A percentile compares a stretch with the other conserved stretches of the same genome.
Conservation (phyloP, 2,113 vertebrate genomes). For the Ophthalmolycus amberensis region DNA sequence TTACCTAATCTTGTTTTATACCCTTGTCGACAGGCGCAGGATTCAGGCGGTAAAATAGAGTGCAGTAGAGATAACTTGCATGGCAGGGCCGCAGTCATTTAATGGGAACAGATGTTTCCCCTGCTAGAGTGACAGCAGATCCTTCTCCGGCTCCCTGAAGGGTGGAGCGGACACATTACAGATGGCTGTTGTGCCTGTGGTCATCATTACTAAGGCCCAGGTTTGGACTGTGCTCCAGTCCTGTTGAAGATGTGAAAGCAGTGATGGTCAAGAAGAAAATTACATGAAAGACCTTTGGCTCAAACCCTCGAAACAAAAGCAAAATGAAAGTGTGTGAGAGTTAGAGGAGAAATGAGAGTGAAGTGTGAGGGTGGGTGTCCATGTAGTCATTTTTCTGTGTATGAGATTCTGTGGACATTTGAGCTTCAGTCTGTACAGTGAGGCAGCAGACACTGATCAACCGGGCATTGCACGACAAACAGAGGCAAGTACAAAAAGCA, state of each 20-base stretch:
- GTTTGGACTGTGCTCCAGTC: slow-evolving; percentile 51
- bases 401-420: slow-evolving; percentile 34
- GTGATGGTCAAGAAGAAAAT: slow-evolving; percentile 48
- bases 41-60: slow-evolving; percentile 68
- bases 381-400: slow-evolving; percentile 20
- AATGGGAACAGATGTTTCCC: slow-evolving; percentile 81
- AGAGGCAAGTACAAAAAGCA: slow-evolving; percentile 43
- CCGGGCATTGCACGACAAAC: slow-evolving; percentile 51
- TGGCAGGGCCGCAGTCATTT: slow-evolving; percentile 74
- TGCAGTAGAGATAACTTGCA: slow-evolving; percentile 73
- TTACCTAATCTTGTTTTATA: slow-evolving; percentile 81
- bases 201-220: slow-evolving; percentile 68
- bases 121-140: slow-evolving; percentile 78
- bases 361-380: neutral
- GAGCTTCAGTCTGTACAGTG: slow-evolving; percentile 30
- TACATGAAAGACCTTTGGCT: slow-evolving; percentile 40
- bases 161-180: slow-evolving; percentile 68
- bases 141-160: slow-evolving; percentile 73
- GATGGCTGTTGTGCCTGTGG: slow-evolving; percentile 74
- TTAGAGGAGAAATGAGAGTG: neutral
- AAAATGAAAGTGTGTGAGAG: slow-evolving; percentile 18
- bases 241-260: slow-evolving; percentile 46
- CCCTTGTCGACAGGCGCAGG: slow-evolving; percentile 69
- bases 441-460: slow-evolving; percentile 51
- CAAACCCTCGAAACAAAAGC: slow-evolving; percentile 47